Base-by-base conservation (phyloP, 1,140 invertebrate genomes). In the Cylas formicarius region DNA sequence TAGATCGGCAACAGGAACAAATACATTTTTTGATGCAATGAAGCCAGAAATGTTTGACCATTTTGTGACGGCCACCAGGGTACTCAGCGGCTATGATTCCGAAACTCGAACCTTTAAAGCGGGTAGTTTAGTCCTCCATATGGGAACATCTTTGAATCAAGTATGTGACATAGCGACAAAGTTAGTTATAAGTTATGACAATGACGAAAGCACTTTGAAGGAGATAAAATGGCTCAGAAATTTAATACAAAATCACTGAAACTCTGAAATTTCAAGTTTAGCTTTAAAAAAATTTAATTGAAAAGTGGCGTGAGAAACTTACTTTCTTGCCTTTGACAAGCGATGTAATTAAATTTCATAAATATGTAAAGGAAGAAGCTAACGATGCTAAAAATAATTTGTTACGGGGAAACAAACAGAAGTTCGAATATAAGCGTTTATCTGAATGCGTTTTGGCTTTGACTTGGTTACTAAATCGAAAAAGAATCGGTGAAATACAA, bases 11-110 rank as follows among this genome's bases (percentile, higher is more conserved):
- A 26, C n/a, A 35, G 16, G 16, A 16, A 14, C 24, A 10, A 9
- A 37, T 28, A 13, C 7, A 10, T 11, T 38, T 7, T 29, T 43
- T 28, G 46, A 52, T 35, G 31, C 17, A 7, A n/a, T 56, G 13
- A 56, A 55, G 40, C 52, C 52, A 20, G 29, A 49, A 29, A 27
- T 45, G 20, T 56, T 48, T 48, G 55, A 55, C 18, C 45, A 33
- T 35, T n/a, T 55, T 33, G 49, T 55, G 19, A 10, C 33, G 11
- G 44, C 41, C 9, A 43, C 44, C 14, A 51, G 41, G 46, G 41
- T 46, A n/a, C 52, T 56, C 29, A 32, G 29, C 26, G 52, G 48
- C 6, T 54, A 53, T 37, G 23, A 44, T 33, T 9, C 23, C 3
- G 26, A 42, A 23, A 53, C 28, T 7, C 40, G 35, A 29, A 47